A percentile compares a stretch with the other conserved stretches of the same genome.
Conservation (phyloP, 2,113 vertebrate genomes). For the Nothobranchius furzeri region DNA sequence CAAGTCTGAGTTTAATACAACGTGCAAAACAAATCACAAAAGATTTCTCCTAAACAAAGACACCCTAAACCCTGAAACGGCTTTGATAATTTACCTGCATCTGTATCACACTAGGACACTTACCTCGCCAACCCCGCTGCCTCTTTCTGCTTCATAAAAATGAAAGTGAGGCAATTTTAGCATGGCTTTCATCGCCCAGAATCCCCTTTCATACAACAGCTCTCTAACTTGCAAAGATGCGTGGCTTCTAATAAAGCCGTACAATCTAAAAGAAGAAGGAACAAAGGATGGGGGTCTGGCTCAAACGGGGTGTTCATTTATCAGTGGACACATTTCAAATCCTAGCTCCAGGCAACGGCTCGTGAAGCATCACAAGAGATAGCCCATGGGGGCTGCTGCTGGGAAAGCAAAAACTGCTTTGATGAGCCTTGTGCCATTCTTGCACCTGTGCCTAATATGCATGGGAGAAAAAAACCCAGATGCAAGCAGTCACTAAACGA, state of each 20-base stretch:
- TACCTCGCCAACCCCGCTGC: constrained; percentile 11
- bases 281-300: constrained; percentile 52
- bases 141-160: constrained; percentile 46
- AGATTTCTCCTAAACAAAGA: constrained; percentile 14
- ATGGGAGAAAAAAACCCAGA: constrained; percentile 35
- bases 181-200: constrained; percentile 42
- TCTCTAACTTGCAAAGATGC: constrained; percentile 43
- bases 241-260: constrained; percentile 62
- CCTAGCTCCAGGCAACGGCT: constrained; percentile 60
- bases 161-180: constrained; percentile 44
- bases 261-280: constrained; percentile 44
- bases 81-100: constrained; percentile 10
- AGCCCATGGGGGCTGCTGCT: constrained; percentile 52
- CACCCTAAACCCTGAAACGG: constrained; percentile 8
- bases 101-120: constrained; percentile 4
- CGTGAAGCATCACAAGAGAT: constrained; percentile 44
- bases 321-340: constrained; percentile 69
- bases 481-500: constrained; percentile 37
- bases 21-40: background rate
- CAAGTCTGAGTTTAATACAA: background rate
- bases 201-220: constrained; percentile 11
- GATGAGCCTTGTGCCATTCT: constrained; percentile 57
- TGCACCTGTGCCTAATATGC: constrained; percentile 66
- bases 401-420: constrained; percentile 51
- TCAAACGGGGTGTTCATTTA: constrained; percentile 62